phyloP scores from a whole-genome alignment of 2,113 vertebrate species.

The Heterotilapia buettikoferi region DNA sequence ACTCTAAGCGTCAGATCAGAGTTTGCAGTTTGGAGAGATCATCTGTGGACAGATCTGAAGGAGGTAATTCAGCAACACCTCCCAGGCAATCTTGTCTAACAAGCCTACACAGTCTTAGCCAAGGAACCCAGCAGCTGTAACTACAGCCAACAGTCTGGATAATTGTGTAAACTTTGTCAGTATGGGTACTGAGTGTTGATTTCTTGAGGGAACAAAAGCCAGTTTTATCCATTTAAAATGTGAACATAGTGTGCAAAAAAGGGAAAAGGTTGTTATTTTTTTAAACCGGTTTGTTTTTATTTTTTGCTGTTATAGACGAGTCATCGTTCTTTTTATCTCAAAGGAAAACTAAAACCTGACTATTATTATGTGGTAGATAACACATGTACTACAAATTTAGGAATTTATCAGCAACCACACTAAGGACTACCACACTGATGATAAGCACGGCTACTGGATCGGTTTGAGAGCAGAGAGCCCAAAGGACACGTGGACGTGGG shows the following conservation, averaged over 20 bases:
- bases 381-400: neutral
- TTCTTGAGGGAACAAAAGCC: neutral
- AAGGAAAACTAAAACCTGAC: neutral
- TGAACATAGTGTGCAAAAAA: neutral
- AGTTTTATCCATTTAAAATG: neutral
- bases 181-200: neutral
- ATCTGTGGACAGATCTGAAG: neutral
- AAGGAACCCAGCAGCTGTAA: neutral
- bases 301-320: neutral
- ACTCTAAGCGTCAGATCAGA: neutral
- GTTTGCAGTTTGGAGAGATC: neutral
- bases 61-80: neutral
- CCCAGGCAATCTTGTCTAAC: neutral
- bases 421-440: accelerated
- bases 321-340: accelerated
- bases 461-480: neutral
- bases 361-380: neutral
- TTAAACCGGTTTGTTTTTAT: neutral
- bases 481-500: neutral
- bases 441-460: slow-evolving; percentile 36
- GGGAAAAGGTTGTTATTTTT: accelerated
- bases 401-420: slow-evolving; percentile 42
- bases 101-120: neutral
- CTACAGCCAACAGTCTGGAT: neutral
- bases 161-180: neutral